Base-by-base conservation (phyloP, 2,888 invertebrate species). In the Pristionchus arcanus region DNA sequence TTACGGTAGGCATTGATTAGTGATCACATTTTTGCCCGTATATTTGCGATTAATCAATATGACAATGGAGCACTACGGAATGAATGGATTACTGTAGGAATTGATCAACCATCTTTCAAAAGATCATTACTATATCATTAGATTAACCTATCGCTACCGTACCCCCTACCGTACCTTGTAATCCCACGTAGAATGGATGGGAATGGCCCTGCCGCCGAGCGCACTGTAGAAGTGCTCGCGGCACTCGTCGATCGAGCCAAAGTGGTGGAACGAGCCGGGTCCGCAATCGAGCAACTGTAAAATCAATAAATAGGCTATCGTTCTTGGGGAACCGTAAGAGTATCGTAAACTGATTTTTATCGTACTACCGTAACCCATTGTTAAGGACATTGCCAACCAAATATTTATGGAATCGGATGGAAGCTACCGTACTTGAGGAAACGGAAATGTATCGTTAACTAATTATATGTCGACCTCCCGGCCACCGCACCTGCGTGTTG, bases 241-340 rank as follows among this genome's bases (percentile, higher is more conserved):
- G 42, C 90, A 90, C 66, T 93, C 93, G 4, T 28, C 49, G 28
- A 90, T 90, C 19, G 92, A 92, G 34, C 93, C 93, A 19, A 93
- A 90, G 85, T 93, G 93, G 87, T 90, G 92, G 88, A 93, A 93
- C 13, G 91, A 85, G 16, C 91, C 87, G 2, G 25, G 15, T 28
- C 93, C 92, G 16, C 92, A 90, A 42, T 89, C 74, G 16, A 88
- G 15, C 11, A 92, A 63, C 92, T 92, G 87, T 42, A 89, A 25
- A 3, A 66, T 59, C 42, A 9, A 5, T 42, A 42, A 49, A 49
- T 49, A 42, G 42, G 42, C 9, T 49, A 9, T 13, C 13, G 42
- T 49, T 11, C 3, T 42, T 9, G 3, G 42, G 42, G 42, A 42
- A 42, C 42, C 9, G 3, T 42, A 42, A 42, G 9, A 42, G 42